Evolutionary conservation across 2,888 invertebrate genomes (phyloP).

Genomic region (Eudemis profundana): DNA sequence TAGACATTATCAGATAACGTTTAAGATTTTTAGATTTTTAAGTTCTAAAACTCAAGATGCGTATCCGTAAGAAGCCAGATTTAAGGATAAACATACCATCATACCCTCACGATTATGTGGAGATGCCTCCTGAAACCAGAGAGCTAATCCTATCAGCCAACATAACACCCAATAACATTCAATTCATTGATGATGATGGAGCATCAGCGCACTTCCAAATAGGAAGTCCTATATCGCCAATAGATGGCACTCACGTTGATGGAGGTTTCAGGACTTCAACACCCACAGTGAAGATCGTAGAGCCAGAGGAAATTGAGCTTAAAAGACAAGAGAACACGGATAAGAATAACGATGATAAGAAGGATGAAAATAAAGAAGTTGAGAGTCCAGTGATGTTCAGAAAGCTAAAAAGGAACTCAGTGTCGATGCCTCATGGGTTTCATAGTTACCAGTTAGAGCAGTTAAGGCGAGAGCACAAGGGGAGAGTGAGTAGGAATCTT

Average conservation of each 20-base stretch:
- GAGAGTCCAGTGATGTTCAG: conserved; percentile 59
- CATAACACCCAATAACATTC: conserved; percentile 54
- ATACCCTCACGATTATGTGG: conserved; percentile 73
- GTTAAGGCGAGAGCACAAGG: conserved; percentile 55
- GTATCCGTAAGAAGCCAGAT: conserved; percentile 71
- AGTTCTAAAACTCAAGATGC: conserved; percentile 55
- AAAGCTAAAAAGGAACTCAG: conserved; percentile 84
- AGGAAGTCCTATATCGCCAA: conserved; percentile 45
- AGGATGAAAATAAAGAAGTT: conserved; percentile 44
- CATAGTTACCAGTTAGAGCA: conserved; percentile 84
- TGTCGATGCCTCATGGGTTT: conserved; percentile 87
- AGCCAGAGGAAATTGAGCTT: conserved; percentile 47
- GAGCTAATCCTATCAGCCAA: conserved; percentile 59
- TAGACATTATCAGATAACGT: conserved; percentile 37
- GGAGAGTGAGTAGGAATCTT: conserved; percentile 38
- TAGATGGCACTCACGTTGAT: conserved; percentile 33
- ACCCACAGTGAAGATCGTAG: conserved; percentile 70
- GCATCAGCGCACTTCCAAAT: conserved; percentile 45
- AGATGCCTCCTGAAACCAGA: conserved; percentile 71
- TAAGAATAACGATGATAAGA: conserved; percentile 42
- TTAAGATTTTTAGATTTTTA: conserved; percentile 36
- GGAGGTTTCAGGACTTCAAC: conserved; percentile 54
- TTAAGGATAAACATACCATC: conserved; percentile 70
- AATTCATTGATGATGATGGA: conserved; percentile 58
- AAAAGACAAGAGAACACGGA: conserved; percentile 40